Base-by-base conservation (phyloP, 2,888 invertebrate genomes). In the Atrina japonica region DNA sequence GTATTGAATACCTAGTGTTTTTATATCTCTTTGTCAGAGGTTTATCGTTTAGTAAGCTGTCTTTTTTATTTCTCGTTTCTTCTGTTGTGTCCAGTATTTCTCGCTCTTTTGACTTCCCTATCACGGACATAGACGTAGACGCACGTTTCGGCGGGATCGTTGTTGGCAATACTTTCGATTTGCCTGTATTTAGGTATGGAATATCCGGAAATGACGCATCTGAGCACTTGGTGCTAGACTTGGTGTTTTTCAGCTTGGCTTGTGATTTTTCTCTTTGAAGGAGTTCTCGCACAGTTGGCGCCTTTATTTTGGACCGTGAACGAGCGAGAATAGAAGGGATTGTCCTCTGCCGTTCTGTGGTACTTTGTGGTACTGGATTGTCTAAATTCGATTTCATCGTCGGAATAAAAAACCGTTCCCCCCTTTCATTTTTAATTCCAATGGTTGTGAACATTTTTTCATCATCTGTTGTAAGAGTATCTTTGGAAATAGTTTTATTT, bases 1-100 rank as follows among this genome's bases (percentile, higher is more conserved):
- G 61, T 14, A 61, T 49, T 9, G 49, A 47, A 21, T 61, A 61
- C 27, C 61, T 27, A 11, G 61, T 61, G 49, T 61, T 61, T 23
- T 50, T 61, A 27, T 61, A 61, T 49, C 61, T 27, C 49, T 35
- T 61, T n/a, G 30, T 61, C 23, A 49, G 14, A 16, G 56, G 23
- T 49, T 49, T 43, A 9, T 49, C 35, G n/a, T 21, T 30, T 23
- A 21, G 9, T 35, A 18, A 21, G 21, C n/a, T 14, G 25, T n/a
- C 21, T 23, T 23, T 29, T 16, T 35, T 23, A n/a, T 35, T 21
- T 0, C 18, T 14, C 5, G n/a, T 25, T 14, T 18, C n/a, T 7
- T 40, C 56, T n/a, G n/a, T n/a, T n/a, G n/a, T n/a, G n/a, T n/a
- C n/a, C n/a, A n/a, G n/a, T n/a, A n/a, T n/a, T 14, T 56, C 41